Base-by-base conservation (phyloP, 2,797 vertebrate genomes). In the Pitangus sulphuratus region DNA sequence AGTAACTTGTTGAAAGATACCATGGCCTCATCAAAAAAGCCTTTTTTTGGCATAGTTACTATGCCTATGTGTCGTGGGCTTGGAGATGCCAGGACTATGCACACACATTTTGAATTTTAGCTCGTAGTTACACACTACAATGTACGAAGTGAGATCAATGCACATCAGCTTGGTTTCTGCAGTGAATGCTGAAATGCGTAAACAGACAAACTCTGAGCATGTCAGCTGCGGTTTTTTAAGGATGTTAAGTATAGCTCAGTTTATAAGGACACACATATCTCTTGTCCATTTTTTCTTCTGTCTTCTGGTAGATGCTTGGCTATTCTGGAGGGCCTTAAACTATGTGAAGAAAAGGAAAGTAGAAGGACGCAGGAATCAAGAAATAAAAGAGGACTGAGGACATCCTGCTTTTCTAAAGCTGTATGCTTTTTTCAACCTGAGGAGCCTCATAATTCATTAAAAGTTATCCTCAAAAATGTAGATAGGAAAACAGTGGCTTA, bases 181-280 rank as follows among this genome's bases (percentile, higher is more conserved):
- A 89, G 30, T 0, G 1, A 56, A 45, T 71, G 60, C 51, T 57
- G 68, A 96, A 80, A 86, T 45, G 44, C 50, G 72, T 54, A 57
- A 91, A 83, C 56, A 50, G 60, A 26, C 50, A 93, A 91, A 80
- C 61, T 71, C 31, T 37, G 69, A 86, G 47, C 1, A 1, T 12
- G 20, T 87, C 86, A 84, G 66, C 80, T 94, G 51, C 75, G 57
- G 72, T 96, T 84, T 51, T 39, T 87, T 79, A 84, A 84, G 61
- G 74, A 60, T 45, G 31, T 69, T 72, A 71, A 69, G 37, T 26
- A 57, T 15, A 87, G 58, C 22, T 86, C 37, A 22, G 31, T 71
- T 96, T 79, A 40, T 65, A 51, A 65, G 58, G 80, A 69, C 70
- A 69, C 54, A 62, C 5, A 4, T 58, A 37, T 33, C 72, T 86